phyloP scores from a whole-genome alignment of 2,888 invertebrate genomes.

The Drosophila neutralis region DNA sequence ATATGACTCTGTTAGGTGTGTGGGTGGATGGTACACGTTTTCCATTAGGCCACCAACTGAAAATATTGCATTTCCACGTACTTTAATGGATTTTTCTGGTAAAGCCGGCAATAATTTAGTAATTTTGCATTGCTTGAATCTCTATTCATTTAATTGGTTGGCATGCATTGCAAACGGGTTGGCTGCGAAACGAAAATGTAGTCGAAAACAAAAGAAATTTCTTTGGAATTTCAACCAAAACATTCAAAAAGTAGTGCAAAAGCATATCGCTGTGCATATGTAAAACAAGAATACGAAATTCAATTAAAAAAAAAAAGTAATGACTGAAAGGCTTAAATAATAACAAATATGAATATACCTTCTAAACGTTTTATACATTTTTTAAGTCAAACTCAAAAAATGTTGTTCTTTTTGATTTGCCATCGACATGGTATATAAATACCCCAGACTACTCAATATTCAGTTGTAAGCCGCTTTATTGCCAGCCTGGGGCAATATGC shows the following conservation, averaged over 20 bases:
- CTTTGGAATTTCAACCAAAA: background rate
- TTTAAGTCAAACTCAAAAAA: constrained; percentile 5
- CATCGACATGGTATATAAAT: constrained; percentile 7
- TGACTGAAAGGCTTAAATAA: background rate
- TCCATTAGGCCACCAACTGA: constrained; percentile 56
- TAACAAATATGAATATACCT: background rate
- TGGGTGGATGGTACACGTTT: constrained; percentile 29
- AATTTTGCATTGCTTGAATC: constrained; percentile 11
- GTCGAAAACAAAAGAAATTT: background rate
- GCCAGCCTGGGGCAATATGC: constrained; percentile 55
- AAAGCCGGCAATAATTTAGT: constrained; percentile 34
- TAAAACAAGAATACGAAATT: background rate
- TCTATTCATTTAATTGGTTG: constrained; percentile 11
- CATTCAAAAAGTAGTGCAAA: background rate
- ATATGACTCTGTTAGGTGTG: constrained; percentile 18
- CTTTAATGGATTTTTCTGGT: constrained; percentile 74
- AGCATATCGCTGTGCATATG: background rate
- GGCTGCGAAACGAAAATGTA: constrained; percentile 9
- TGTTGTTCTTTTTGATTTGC: constrained; percentile 26
- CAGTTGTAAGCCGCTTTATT: constrained; percentile 44
- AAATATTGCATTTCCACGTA: constrained; percentile 60
- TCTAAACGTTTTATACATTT: constrained; percentile 21
- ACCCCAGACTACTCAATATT: constrained; percentile 19
- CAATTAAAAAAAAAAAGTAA: background rate
- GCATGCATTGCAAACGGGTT: background rate